Percentiles rank a stretch among this genome's conserved stretches.
Conservation (phyloP, 2,797 vertebrate genomes). For the Pseudochirops cupreus region DNA sequence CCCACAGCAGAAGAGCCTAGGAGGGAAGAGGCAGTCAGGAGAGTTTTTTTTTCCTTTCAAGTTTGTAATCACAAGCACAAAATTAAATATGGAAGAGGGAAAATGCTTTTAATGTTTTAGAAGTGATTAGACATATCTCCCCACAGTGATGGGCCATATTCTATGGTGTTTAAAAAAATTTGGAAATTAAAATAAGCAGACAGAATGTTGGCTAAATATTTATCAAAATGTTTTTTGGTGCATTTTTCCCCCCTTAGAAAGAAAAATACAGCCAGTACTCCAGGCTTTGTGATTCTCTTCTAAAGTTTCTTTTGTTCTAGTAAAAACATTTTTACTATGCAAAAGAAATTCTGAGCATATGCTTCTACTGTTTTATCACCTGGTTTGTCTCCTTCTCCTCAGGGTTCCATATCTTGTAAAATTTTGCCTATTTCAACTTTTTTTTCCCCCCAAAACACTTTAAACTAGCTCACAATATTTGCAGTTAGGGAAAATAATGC, state of each 20-base stretch:
- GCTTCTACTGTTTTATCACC: slow-evolving; percentile 65
- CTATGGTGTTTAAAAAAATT: slow-evolving; percentile 67
- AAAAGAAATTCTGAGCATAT: slow-evolving; percentile 68
- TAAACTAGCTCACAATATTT: slow-evolving; percentile 7
- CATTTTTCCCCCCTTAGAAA: slow-evolving; percentile 54
- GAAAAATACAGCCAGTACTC: slow-evolving; percentile 30
- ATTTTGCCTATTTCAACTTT: slow-evolving; percentile 27
- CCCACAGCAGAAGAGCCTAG: slow-evolving; percentile 27
- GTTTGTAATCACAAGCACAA: slow-evolving; percentile 15
- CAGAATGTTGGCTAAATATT: slow-evolving; percentile 73
- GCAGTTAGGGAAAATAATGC: slow-evolving; percentile 49
- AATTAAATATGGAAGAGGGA: slow-evolving; percentile 70
- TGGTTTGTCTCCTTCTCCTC: slow-evolving; percentile 57
- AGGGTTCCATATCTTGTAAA: slow-evolving; percentile 24
- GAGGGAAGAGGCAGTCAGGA: background rate
- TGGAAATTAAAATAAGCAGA: slow-evolving; percentile 63
- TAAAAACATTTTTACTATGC: slow-evolving; percentile 63
- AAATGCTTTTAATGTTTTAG: slow-evolving; percentile 66
- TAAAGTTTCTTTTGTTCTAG: slow-evolving; percentile 50
- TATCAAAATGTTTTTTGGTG: slow-evolving; percentile 70
- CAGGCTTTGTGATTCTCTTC: slow-evolving; percentile 68
- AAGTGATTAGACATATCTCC: slow-evolving; percentile 67
- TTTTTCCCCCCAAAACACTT: slow-evolving; percentile 3
- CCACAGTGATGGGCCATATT: slow-evolving; percentile 61
- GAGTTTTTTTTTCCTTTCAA: slow-evolving; percentile 59